A percentile compares a stretch with the other conserved stretches of the same genome.
These are phyloP conservation scores for Rhodinocichla rosea DNA, from an alignment of 2,113 vertebrate species.

Conservation along the genomic window DNA sequence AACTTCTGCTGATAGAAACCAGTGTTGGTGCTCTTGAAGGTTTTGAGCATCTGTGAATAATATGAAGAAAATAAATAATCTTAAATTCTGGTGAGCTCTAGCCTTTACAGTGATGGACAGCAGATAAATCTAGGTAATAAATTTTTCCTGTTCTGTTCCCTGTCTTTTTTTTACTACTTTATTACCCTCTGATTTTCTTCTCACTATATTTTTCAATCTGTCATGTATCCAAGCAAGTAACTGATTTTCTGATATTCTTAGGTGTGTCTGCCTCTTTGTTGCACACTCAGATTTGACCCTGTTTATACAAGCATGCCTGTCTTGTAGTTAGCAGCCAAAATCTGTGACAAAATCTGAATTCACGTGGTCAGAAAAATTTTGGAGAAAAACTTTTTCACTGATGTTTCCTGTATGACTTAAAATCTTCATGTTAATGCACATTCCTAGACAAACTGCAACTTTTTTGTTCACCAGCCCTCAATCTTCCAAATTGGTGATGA, in stretches of 20 bases:
- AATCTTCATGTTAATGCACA: not conserved
- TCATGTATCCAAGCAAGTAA: not conserved
- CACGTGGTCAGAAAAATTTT: not conserved
- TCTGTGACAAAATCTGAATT: not conserved
- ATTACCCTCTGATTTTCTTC: not conserved
- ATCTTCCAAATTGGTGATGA: not conserved
- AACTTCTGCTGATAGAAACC: not conserved
- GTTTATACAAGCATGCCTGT: rapidly evolving
- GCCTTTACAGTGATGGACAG: not conserved
- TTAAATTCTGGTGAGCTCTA: not conserved
- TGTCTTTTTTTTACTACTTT: not conserved
- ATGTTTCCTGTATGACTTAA: not conserved
- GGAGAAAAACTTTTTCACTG: not conserved
- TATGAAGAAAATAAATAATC: not conserved
- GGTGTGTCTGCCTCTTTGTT: not conserved
- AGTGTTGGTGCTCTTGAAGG: not conserved
- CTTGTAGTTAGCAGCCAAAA: not conserved
- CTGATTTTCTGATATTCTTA: not conserved
- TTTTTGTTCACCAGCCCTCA: not conserved
- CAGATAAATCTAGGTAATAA: not conserved
- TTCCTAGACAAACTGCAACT: not conserved
- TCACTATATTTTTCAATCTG: not conserved
- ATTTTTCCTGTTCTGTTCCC: not conserved
- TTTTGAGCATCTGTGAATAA: not conserved
- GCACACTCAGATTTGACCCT: rapidly evolving